Base-by-base conservation (phyloP, 2,113 vertebrate species). In the Archilochus colubris region DNA sequence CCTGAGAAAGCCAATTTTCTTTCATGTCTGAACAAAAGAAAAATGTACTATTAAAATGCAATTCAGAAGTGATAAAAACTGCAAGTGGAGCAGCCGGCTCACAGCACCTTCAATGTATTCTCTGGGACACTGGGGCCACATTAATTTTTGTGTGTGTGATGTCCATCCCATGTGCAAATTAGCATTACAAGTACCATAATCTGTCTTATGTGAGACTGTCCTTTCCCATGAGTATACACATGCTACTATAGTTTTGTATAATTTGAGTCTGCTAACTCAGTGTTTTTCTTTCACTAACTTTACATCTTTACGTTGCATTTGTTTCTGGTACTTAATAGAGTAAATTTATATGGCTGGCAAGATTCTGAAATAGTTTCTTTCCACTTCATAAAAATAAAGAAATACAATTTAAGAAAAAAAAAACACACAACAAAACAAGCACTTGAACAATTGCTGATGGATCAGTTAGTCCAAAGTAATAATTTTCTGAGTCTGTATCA, bases 31-130 rank as follows among this genome's bases (percentile, higher is more conserved):
- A 97, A 98, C 97, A 97, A 97, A 98, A 98, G 98, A 98, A 98
- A 98, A 98, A 97, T 97, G 97, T 98, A 97, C 97, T 97, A 98
- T 98, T 98, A 98, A 98, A 98, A 98, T 97, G 96, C 98, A 98
- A 97, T 98, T 98, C 97, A 91, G 96, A 98, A 97, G 97, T 97
- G 97, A 98, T 98, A 98, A 98, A 98, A 98, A 96, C 96, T 96
- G 96, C 97, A 97, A 98, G 96, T 94, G 95, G 96, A 98, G 96
- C 98, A 98, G 98, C 97, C 95, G 80, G 97, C 96, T 97, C 97
- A 79, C 94, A 97, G 96, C 94, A 97, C 96, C 96, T 96, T 97
- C 96, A 46, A 96, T 97, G 97, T 97, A 97, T 98, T 97, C 97
- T 98, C 96, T 97, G 98, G 98, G 98, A 98, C 97, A 96, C 96